Percentiles rank a stretch among this genome's conserved stretches.
Evolutionary conservation across 2,888 invertebrate genomes (phyloP).

Genomic region (Exocentrus adspersus): DNA sequence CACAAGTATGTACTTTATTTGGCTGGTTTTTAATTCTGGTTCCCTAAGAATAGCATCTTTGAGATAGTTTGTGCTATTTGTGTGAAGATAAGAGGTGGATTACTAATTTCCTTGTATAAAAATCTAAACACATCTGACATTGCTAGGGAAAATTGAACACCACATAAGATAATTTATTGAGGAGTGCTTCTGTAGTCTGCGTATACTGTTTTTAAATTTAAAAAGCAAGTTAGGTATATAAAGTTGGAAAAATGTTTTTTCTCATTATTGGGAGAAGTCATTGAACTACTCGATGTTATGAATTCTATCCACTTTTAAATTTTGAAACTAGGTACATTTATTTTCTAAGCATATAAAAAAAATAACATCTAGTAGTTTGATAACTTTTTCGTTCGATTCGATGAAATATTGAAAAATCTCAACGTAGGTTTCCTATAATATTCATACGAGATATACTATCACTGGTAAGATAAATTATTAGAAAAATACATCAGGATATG

Average conservation of each 20-base stretch:
- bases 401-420: neutral
- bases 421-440: constrained; percentile 17
- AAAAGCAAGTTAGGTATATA: neutral
- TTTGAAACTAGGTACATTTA: too few species aligned
- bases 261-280: too few species aligned
- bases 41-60: neutral
- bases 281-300: too few species aligned
- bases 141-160: neutral
- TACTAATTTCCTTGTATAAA: neutral
- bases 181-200: neutral
- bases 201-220: neutral
- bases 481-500: constrained; percentile 53
- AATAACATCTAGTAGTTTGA: neutral
- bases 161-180: neutral
- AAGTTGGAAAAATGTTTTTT: neutral
- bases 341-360: too few species aligned
- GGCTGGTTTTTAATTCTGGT: neutral
- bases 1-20: neutral
- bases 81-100: neutral
- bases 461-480: constrained; percentile 13
- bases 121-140: neutral
- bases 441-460: neutral
- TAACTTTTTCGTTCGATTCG: too few species aligned
- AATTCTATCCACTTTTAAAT: too few species aligned
- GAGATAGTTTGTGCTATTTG: neutral